Conservation (phyloP, 2,797 vertebrate species). For the Valencia hispanica region DNA sequence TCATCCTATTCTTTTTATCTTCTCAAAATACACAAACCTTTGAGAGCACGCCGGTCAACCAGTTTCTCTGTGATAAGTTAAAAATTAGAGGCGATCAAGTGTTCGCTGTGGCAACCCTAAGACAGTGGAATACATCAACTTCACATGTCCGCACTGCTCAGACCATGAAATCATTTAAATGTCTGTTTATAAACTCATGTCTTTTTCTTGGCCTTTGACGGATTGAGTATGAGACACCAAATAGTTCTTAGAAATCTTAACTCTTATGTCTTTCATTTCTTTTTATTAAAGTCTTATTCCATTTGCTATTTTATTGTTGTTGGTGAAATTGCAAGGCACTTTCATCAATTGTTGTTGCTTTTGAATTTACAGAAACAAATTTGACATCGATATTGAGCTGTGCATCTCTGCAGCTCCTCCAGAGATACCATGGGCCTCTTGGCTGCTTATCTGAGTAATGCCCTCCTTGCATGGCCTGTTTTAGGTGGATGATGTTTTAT, state of each 20-base stretch:
- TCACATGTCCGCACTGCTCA: not conserved
- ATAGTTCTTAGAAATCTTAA: too few relatives aligned
- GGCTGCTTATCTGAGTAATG: not conserved
- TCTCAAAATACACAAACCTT: not conserved
- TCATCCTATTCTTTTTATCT: too few relatives aligned
- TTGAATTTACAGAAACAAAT: not conserved
- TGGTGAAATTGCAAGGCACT: not conserved
- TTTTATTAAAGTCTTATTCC: not conserved
- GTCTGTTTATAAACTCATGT: too few relatives aligned
- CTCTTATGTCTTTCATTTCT: too few relatives aligned
- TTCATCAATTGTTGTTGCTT: not conserved
- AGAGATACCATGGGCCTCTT: not conserved
- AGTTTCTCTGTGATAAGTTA: not conserved
- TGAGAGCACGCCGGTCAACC: not conserved
- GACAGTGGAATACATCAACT: not conserved
- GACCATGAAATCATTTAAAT: not conserved
- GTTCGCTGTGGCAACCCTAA: not conserved
- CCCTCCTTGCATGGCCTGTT: not conserved
- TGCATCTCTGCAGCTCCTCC: too few relatives aligned
- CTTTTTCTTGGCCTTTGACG: too few relatives aligned
- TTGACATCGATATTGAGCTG: not conserved
- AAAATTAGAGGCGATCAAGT: not conserved
- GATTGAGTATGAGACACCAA: too few relatives aligned
- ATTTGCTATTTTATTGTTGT: not conserved
- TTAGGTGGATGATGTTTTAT: not conserved